Evolutionary conservation across 2,888 invertebrate species (phyloP), one percentile per base, ranked within the genome.

Genomic region (Nemapogon koenigi): DNA sequence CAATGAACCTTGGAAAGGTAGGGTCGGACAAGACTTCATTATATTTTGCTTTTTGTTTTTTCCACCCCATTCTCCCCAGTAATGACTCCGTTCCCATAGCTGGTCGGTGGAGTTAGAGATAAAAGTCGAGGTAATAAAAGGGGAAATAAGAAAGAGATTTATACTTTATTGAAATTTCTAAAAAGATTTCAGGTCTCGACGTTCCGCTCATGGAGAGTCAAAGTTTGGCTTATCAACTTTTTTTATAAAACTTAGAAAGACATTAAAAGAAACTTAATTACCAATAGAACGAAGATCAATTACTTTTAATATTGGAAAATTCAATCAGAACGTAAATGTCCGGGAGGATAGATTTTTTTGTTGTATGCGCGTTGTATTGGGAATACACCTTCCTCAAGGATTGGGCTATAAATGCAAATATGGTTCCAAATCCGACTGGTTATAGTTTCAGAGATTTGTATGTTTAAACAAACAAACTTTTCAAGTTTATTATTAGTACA

Each of bases 61-160:
- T 46, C 50, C 52, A 52, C 56, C 55, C 53, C 33, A 18, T 19
- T 11, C 33, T 19, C 49, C 55, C 55, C 51, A 43, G 50, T 53
- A 63, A 65, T 66, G 58, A 62, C 56, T 59, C 25, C 37, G 29
- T 40, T 39, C 41, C 35, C 29, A 38, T 52, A 65, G 61, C 35
- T 16, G 58, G 59, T 59, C 61, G 57, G 57, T 46, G 44, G 54
- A 62, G 62, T 62, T 60, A 63, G 57, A 65, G 62, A 64, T 60
- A 62, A 64, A 62, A 61, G 55, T 57, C 53, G 50, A 53, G 48
- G 53, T 48, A 55, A 59, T 61, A 58, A 62, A 64, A 52, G 59
- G 59, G 57, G 54, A 52, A 60, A 53, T 52, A 52, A 57, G 46
- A 49, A 55, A 53, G 48, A 59, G 55, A 60, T 61, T 59, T 57